These are phyloP conservation scores for Whitmania pigra DNA, from an alignment of 1,140 invertebrate species.

Conservation along the genomic window DNA sequence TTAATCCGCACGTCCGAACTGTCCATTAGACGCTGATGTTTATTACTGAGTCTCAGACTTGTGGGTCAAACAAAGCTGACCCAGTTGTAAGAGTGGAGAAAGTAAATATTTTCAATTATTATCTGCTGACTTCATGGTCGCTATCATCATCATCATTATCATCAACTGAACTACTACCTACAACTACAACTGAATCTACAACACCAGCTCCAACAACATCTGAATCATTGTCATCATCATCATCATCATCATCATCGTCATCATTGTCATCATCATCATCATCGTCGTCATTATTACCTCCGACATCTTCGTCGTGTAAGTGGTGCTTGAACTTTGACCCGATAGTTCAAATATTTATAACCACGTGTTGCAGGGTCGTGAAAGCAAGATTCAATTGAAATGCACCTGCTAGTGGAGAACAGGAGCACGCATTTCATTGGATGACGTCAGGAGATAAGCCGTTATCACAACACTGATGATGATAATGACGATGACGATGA, in stretches of 20 bases:
- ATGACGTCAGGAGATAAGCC: not conserved
- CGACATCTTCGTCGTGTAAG: not conserved
- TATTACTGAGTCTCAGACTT: no score
- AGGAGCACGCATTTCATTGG: not conserved
- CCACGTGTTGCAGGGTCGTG: no score
- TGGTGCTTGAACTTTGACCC: no score
- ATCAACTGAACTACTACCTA: not conserved
- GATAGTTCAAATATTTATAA: no score
- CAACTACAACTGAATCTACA: not conserved
- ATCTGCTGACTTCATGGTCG: not conserved
- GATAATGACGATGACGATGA: not conserved
- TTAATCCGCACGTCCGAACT: no score
- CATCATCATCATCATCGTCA: not conserved
- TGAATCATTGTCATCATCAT: not conserved
- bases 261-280: slow-evolving; percentile 13
- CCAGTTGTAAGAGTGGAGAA: no score
- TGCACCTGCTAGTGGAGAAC: no score
- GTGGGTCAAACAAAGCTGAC: no score
- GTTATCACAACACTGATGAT: not conserved
- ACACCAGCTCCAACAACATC: not conserved
- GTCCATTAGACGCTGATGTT: no score
- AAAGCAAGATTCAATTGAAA: no score
- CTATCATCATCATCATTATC: not conserved
- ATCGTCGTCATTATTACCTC: not conserved
- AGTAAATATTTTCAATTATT: no score